Conservation (phyloP, 2,888 invertebrate species). For the Frankliniella intonsa region DNA sequence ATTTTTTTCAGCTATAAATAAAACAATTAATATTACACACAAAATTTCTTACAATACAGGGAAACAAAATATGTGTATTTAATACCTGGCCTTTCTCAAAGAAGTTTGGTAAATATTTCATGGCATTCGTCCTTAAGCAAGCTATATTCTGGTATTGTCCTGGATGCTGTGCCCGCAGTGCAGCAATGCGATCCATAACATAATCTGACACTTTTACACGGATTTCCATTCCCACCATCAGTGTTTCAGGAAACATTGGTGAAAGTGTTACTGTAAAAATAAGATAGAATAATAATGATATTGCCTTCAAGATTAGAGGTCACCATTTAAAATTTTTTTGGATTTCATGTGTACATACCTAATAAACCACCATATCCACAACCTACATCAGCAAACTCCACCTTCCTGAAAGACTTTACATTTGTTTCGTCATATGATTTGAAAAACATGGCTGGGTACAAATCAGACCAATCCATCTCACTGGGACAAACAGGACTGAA, state of each 20-base stretch:
- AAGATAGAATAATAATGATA: background rate
- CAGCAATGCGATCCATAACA: slow-evolving; percentile 90
- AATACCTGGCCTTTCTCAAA: slow-evolving; percentile 86
- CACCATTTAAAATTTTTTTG: too few relatives aligned
- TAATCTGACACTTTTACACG: slow-evolving; percentile 98
- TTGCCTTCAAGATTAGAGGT: slow-evolving; percentile 40
- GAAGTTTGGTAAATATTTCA: slow-evolving; percentile 98
- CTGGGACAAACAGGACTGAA: slow-evolving; percentile 76
- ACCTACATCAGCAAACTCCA: slow-evolving; percentile 94
- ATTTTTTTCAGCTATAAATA: slow-evolving; percentile 75
- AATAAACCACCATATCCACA: slow-evolving; percentile 97
- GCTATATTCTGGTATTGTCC: slow-evolving; percentile 87
- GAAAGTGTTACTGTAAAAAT: slow-evolving; percentile 72
- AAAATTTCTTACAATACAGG: background rate
- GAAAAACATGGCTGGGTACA: slow-evolving; percentile 60
- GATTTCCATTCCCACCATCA: slow-evolving; percentile 95
- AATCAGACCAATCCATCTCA: slow-evolving; percentile 76
- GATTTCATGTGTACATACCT: slow-evolving; percentile 49
- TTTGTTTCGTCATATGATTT: slow-evolving; percentile 44
- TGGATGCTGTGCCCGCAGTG: slow-evolving; percentile 69
- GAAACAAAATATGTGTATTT: slow-evolving; percentile 28
- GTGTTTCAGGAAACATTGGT: slow-evolving; percentile 79
- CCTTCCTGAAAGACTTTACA: slow-evolving; percentile 46
- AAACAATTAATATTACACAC: slow-evolving; percentile 1
- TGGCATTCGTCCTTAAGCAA: slow-evolving; percentile 92